Percentiles rank a stretch among this genome's conserved stretches.
Conservation (phyloP, 2,113 vertebrate species). For the Phainopepla nitens region DNA sequence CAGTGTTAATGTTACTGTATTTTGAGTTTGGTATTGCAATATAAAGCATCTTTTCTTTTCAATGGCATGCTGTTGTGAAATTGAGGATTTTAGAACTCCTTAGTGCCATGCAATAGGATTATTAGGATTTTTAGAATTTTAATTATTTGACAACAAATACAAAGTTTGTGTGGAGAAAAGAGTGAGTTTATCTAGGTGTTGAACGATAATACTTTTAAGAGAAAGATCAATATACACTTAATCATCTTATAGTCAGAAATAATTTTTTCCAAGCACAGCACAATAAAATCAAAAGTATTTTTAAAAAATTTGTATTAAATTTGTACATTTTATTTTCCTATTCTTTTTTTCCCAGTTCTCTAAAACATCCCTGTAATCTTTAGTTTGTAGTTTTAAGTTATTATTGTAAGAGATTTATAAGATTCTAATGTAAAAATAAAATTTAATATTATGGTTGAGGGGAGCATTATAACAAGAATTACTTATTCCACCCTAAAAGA, state of each 20-base stretch:
- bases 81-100: background rate
- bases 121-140: background rate
- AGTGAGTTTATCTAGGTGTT: background rate
- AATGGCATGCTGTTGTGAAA: background rate
- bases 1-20: background rate
- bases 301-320: background rate
- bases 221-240: background rate
- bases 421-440: background rate
- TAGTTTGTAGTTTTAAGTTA: background rate
- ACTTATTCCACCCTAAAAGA: background rate
- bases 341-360: background rate
- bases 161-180: background rate
- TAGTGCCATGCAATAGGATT: background rate
- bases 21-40: background rate
- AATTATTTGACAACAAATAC: background rate
- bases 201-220: background rate
- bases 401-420: background rate
- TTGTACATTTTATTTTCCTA: background rate
- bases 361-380: background rate
- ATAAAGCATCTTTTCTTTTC: background rate
- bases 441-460: rapidly evolving
- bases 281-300: background rate
- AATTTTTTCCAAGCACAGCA: background rate
- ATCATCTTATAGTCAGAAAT: background rate
- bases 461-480: background rate